These are phyloP conservation scores for Erebia epiphron DNA, from an alignment of 2,888 invertebrate genomes.

Conservation along the genomic window DNA sequence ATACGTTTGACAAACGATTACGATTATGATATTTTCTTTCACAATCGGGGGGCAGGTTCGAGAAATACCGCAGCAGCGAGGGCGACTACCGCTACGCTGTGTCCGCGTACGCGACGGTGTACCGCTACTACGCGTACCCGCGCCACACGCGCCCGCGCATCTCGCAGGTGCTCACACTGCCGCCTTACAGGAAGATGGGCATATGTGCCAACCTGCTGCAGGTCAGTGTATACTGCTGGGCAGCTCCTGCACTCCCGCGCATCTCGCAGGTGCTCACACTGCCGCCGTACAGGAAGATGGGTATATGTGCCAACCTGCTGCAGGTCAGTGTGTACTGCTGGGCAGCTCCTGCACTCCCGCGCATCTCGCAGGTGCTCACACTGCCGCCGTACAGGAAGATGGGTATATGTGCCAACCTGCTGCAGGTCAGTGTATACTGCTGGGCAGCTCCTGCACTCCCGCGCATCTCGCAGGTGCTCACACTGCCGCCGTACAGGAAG, in stretches of 20 bases:
- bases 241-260: neutral
- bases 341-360: neutral
- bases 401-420: conserved; percentile 92
- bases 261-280: conserved; percentile 90
- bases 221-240: conserved; percentile 47
- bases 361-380: conserved; percentile 88
- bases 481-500: conserved; percentile 95
- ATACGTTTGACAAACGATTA: no score
- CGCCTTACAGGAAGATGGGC: conserved; percentile 94
- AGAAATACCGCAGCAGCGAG: conserved; percentile 84
- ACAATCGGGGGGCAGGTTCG: no score
- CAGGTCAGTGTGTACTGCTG: conserved; percentile 52
- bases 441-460: neutral
- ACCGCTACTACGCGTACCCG: conserved; percentile 97
- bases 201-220: conserved; percentile 90
- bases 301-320: conserved; percentile 92
- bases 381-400: conserved; percentile 95
- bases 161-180: conserved; percentile 95
- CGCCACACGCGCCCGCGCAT: conserved; percentile 93
- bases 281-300: conserved; percentile 94
- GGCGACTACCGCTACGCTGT: conserved; percentile 86
- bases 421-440: conserved; percentile 67
- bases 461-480: conserved; percentile 86
- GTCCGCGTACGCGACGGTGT: conserved; percentile 95
- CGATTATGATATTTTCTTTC: no score